Conservation (phyloP, 35 echinoderm and acorn worm genomes). For the Antedon bifida region DNA sequence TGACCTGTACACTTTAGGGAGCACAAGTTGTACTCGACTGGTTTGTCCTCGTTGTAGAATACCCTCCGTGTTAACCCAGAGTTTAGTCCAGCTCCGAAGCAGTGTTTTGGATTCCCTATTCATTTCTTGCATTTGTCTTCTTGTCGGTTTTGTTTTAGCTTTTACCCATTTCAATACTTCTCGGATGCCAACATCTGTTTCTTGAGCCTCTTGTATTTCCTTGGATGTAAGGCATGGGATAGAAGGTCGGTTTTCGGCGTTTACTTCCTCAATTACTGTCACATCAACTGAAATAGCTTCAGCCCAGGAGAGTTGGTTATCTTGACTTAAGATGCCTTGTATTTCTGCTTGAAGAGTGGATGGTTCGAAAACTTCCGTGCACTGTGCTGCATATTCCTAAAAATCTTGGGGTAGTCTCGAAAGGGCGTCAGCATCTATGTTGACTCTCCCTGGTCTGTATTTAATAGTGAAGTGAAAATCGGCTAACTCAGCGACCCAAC, state of each 20-base stretch:
- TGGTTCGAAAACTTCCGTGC: conserved; percentile 1
- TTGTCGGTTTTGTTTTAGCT: not conserved
- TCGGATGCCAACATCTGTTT: not conserved
- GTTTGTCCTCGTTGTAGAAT: conserved; percentile 17
- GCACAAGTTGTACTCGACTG: conserved; percentile 12
- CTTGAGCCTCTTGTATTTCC: conserved; percentile 11
- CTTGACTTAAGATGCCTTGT: not conserved
- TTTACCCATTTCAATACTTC: not conserved
- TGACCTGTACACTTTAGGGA: conserved; percentile 5
- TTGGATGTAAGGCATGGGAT: not conserved
- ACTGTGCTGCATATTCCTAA: conserved; percentile 6
- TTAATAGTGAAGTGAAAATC: too few species aligned
- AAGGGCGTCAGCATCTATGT: too few species aligned
- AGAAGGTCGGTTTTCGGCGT: not conserved
- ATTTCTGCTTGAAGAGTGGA: not conserved
- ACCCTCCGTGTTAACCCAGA: conserved; percentile 11
- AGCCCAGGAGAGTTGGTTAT: not conserved
- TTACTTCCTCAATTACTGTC: not conserved
- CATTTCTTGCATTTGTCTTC: not conserved
- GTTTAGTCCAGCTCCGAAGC: conserved; percentile 16
- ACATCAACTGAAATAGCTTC: not conserved
- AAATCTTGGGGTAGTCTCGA: not conserved
- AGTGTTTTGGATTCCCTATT: not conserved
- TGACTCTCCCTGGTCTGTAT: too few species aligned
- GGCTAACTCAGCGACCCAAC: too few species aligned